Base-by-base conservation (phyloP, 37 sponge, comb jelly and placozoan genomes). In the Spongia lamella region DNA sequence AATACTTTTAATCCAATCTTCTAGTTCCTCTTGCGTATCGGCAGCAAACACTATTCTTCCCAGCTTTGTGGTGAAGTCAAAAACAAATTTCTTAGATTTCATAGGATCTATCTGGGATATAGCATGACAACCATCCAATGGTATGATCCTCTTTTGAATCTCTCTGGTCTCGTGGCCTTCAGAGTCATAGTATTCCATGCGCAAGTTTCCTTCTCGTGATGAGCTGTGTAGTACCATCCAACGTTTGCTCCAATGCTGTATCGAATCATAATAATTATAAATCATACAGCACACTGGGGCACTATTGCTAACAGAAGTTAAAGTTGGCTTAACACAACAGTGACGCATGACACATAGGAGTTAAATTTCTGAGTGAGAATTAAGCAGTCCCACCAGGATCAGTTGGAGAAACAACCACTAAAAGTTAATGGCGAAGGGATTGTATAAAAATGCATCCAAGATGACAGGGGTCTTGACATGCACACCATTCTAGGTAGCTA, bases 171-270 rank as follows among this genome's bases (percentile, higher is more conserved):
- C 78, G 31, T 24, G 66, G 4, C 26, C 70, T 29, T 81, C 78
- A 36, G 63, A 63, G 38, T 85, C 90, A 67, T 58, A 90, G 78
- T 90, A 90, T 58, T 85, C 90, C 53, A 90, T 52, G 30, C 86
- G 56, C 0, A 90, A 73, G 34, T 72, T 61, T 16, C 86, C 90
- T 15, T 80, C 81, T 13, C 40, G 69, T 2, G 67, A 49, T n/a
- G 86, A 81, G 31, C 67, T 73, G 57, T 73, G 66, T 14, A 90
- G 75, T n/a, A 90, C 82, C 31, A 81, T 78, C 86, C 83, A 90
- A 1, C 83, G 47, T 70, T 35, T 76, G 65, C 20, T 73, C 90
- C 90, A 90, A 69, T 76, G 78, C 90, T 90, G 71, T 19, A 32
- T 29, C 32, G 22, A 71, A 43, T 5, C 9, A 43, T 5, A 9